phyloP scores from a whole-genome alignment of 1,140 invertebrate genomes.

The Homarus americanus region DNA sequence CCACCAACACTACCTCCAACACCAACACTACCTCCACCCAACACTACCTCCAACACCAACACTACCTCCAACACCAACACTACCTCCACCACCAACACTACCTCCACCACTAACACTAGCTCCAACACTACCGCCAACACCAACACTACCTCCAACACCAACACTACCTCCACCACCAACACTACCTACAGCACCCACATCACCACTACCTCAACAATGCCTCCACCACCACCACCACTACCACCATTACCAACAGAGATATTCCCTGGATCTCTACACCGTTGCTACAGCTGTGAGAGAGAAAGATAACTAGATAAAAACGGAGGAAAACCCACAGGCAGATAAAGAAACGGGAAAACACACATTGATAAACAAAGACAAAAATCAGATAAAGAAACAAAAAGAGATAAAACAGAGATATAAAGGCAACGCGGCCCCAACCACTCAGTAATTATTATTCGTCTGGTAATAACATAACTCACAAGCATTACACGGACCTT shows the following conservation, averaged over 20 bases:
- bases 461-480: neutral
- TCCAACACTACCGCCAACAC: no score
- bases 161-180: no score
- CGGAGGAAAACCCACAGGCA: neutral
- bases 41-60: no score
- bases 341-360: neutral
- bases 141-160: no score
- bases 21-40: no score
- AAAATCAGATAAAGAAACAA: neutral
- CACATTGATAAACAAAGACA: neutral
- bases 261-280: neutral
- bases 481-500: neutral
- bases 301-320: neutral
- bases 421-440: neutral
- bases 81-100: no score
- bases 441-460: neutral
- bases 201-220: no score
- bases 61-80: no score
- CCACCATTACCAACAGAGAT: neutral
- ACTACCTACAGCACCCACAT: no score
- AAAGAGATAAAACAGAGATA: neutral
- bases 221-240: no score
- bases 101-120: no score
- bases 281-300: neutral
- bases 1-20: no score